phyloP scores from a whole-genome alignment of 1,140 invertebrate species.

The Galendromus occidentalis region DNA sequence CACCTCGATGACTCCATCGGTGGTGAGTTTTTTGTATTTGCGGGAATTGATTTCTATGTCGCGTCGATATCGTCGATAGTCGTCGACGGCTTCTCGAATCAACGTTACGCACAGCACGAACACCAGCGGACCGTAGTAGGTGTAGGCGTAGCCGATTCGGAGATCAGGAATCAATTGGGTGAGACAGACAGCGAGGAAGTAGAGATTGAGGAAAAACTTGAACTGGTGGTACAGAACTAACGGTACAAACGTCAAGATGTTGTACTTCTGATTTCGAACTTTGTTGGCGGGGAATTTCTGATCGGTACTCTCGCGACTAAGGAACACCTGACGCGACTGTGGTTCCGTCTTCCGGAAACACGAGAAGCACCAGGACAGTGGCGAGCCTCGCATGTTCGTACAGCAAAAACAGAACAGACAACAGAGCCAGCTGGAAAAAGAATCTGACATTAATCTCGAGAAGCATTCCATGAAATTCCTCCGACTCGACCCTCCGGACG shows the following conservation, averaged over 20 bases:
- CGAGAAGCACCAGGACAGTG: background rate
- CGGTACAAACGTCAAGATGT: conserved; percentile 89
- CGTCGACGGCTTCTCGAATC: conserved; percentile 86
- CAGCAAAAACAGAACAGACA: background rate
- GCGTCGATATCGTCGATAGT: conserved; percentile 67
- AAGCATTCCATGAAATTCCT: too few relatives aligned
- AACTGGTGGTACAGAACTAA: conserved; percentile 96
- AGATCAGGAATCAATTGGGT: conserved; percentile 94
- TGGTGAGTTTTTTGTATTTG: conserved; percentile 39
- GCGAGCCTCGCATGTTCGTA: conserved; percentile 7
- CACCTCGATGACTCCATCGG: conserved; percentile 28
- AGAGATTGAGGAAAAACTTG: conserved; percentile 94
- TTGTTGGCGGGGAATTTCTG: conserved; percentile 76
- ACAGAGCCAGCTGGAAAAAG: background rate
- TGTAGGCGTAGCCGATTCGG: conserved; percentile 89
- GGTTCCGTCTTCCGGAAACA: background rate
- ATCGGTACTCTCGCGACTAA: conserved; percentile 13
- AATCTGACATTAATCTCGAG: too few relatives aligned
- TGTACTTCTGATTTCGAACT: conserved; percentile 98
- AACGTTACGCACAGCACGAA: conserved; percentile 91
- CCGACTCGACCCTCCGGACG: too few relatives aligned
- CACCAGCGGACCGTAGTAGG: conserved; percentile 91
- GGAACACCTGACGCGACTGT: conserved; percentile 2
- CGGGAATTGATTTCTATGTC: conserved; percentile 90
- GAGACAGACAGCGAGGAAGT: conserved; percentile 72